Evolutionary conservation across 2,797 vertebrate species (phyloP).

Genomic region (Sibirionetta formosa): DNA sequence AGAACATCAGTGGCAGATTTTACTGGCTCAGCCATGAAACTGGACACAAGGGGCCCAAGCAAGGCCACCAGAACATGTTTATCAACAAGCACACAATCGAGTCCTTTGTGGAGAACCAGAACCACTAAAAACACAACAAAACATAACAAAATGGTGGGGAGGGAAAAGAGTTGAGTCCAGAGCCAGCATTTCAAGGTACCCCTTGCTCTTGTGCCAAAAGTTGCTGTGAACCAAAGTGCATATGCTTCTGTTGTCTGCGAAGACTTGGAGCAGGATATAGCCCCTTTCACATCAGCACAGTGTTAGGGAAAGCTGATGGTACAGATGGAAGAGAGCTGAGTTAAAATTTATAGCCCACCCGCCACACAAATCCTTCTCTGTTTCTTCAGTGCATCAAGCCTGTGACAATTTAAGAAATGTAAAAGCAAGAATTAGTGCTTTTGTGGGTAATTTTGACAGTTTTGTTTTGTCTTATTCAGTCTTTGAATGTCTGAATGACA

Average conservation of each 20-base stretch:
- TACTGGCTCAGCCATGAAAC: not conserved
- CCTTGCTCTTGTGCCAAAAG: not conserved
- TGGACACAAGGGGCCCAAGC: not conserved
- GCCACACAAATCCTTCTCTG: not conserved
- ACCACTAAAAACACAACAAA: not conserved
- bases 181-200: not conserved
- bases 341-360: not conserved
- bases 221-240: not conserved
- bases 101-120: not conserved
- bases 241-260: fast-evolving
- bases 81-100: not conserved
- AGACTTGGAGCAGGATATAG: not conserved
- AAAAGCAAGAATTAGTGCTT: not conserved
- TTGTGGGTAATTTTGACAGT: not conserved
- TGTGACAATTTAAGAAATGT: not conserved
- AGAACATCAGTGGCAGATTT: not conserved
- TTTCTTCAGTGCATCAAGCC: not conserved
- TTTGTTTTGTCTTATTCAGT: constrained; percentile 36
- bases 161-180: not conserved
- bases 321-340: not conserved
- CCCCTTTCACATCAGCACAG: not conserved
- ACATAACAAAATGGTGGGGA: not conserved
- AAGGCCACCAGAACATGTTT: not conserved
- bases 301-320: not conserved
- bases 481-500: not conserved